A percentile compares a stretch with the other conserved stretches of the same genome.
phyloP scores from a whole-genome alignment of 2,888 invertebrate species.

The Eustalomyia histrio region DNA sequence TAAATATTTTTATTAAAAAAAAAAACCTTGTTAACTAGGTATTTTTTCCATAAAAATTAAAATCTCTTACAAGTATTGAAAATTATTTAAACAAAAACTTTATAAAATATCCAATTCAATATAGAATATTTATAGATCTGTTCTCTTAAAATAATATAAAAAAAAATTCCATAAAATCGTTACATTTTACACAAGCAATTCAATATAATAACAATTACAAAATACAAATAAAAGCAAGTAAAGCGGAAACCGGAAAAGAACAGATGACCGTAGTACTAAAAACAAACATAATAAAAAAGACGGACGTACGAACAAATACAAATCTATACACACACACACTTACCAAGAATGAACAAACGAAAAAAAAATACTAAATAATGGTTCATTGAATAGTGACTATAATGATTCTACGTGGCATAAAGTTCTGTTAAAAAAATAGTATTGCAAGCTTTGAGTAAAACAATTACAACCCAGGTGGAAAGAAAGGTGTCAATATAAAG shows the following conservation, averaged over 20 bases:
- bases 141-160: constrained; percentile 8
- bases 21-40: too few species aligned
- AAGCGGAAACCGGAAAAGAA: constrained; percentile 63
- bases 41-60: too few species aligned
- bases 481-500: background rate
- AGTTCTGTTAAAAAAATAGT: constrained; percentile 27
- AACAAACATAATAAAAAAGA: constrained; percentile 52
- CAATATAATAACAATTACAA: constrained; percentile 61
- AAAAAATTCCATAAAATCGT: constrained; percentile 29
- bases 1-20: too few species aligned
- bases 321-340: background rate
- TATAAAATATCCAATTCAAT: too few species aligned
- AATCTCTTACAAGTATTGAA: too few species aligned
- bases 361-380: constrained; percentile 34
- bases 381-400: constrained; percentile 60
- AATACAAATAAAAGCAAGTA: constrained; percentile 63
- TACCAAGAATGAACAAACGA: constrained; percentile 2
- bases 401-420: constrained; percentile 51
- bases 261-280: constrained; percentile 69
- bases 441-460: background rate
- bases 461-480: background rate
- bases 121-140: background rate
- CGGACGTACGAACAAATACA: constrained; percentile 19
- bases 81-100: too few species aligned
- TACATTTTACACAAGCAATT: constrained; percentile 48